Evolutionary conservation across 2,888 invertebrate genomes (phyloP).

Genomic region (Stenodera caucasica): DNA sequence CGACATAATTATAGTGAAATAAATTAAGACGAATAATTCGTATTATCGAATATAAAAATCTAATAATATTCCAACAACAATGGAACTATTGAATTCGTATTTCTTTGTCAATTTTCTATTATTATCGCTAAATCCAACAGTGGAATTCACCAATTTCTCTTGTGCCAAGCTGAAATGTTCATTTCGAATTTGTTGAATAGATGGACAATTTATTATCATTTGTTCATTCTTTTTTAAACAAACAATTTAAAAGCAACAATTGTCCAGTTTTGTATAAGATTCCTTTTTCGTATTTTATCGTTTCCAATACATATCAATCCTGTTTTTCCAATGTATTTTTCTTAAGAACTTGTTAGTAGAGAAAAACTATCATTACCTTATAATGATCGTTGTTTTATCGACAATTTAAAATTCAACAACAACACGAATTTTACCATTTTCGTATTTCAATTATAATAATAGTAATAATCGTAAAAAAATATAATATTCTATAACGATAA

Average conservation of each 20-base stretch:
- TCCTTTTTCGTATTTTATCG: background rate
- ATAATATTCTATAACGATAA: background rate
- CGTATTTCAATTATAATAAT: background rate
- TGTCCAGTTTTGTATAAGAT: background rate
- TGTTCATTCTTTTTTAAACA: conserved; percentile 1
- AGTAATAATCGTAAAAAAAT: no score
- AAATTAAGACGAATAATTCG: no score
- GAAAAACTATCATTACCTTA: conserved; percentile 2
- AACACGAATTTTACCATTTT: background rate
- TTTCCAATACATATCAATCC: background rate
- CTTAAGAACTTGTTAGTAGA: background rate
- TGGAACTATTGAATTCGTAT: background rate
- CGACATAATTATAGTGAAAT: no score
- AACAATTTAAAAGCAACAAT: background rate
- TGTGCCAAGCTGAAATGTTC: background rate
- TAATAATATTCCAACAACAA: background rate
- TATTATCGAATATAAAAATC: background rate
- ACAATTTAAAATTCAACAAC: background rate
- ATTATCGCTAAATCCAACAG: background rate
- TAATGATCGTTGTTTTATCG: background rate
- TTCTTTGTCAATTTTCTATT: background rate
- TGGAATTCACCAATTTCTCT: background rate
- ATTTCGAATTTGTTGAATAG: background rate
- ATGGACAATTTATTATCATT: background rate
- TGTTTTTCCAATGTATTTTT: background rate